phyloP scores from a whole-genome alignment of 1,140 invertebrate species.

The Ceratina japonica region DNA sequence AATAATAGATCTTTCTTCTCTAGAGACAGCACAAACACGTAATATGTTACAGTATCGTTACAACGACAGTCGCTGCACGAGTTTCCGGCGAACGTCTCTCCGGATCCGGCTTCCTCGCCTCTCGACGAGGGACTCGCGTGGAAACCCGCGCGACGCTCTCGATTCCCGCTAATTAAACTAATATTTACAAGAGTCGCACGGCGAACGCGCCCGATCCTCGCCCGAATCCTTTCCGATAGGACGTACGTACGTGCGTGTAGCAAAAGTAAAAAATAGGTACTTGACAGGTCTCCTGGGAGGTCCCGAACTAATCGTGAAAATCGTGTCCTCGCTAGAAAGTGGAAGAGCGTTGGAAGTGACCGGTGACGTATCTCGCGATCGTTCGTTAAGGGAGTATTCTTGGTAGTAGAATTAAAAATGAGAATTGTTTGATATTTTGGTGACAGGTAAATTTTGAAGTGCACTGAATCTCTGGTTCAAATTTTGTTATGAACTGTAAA shows the following conservation, averaged over 20 bases:
- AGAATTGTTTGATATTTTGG: no score
- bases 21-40: conserved; percentile 65
- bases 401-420: no score
- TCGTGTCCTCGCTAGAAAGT: conserved; percentile 19
- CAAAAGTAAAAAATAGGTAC: conserved; percentile 49
- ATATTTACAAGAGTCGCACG: conserved; percentile 57
- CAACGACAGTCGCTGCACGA: conserved; percentile 48
- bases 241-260: conserved; percentile 11
- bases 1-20: conserved; percentile 60
- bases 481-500: no score
- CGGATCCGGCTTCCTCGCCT: neutral
- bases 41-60: conserved; percentile 65
- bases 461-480: no score
- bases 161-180: conserved; percentile 57
- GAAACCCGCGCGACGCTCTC: conserved; percentile 30
- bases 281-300: conserved; percentile 20
- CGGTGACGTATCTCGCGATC: neutral
- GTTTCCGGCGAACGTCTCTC: conserved; percentile 20
- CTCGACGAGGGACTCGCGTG: neutral
- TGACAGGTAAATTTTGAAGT: no score
- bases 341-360: conserved; percentile 41
- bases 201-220: neutral
- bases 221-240: conserved; percentile 16
- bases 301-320: conserved; percentile 85
- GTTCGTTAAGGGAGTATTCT: no score